A percentile compares a stretch with the other conserved stretches of the same genome.
Evolutionary conservation across 2,888 invertebrate species (phyloP).

Genomic region (Ochlodes sylvanus): DNA sequence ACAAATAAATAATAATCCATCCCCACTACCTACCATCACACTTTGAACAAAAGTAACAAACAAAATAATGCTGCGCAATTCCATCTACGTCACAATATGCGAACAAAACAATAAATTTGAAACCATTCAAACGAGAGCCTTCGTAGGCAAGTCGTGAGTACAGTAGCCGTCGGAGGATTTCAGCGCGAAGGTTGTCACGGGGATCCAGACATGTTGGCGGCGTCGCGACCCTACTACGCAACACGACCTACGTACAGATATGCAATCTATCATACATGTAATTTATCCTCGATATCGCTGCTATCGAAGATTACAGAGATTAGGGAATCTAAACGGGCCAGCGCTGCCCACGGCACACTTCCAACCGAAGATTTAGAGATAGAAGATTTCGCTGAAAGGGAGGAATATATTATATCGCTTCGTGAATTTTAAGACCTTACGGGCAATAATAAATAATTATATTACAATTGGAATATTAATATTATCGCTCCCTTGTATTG

Average conservation of each 20-base stretch:
- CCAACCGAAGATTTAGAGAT: not conserved
- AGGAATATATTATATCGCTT: not conserved
- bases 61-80: slow-evolving; percentile 14
- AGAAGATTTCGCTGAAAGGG: not conserved
- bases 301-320: slow-evolving; percentile 34
- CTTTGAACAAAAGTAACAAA: not conserved
- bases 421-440: slow-evolving; percentile 1
- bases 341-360: slow-evolving; percentile 3
- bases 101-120: slow-evolving; percentile 8
- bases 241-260: slow-evolving; percentile 44
- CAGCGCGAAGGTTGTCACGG: slow-evolving; percentile 19
- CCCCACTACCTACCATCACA: no score
- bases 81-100: slow-evolving; percentile 2
- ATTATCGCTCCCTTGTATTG: no score
- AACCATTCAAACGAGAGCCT: slow-evolving; percentile 15
- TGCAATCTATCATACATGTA: slow-evolving; percentile 56
- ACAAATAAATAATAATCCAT: no score
- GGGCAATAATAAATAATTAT: not conserved
- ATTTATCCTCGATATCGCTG: slow-evolving; percentile 53
- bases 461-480: no score
- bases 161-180: slow-evolving; percentile 6
- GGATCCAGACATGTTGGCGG: slow-evolving; percentile 32
- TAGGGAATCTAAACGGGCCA: slow-evolving; percentile 28
- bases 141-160: slow-evolving; percentile 1
- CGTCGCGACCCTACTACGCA: slow-evolving; percentile 53